Evolutionary conservation across 1,140 invertebrate species (phyloP).

Genomic region (Sipha flava): DNA sequence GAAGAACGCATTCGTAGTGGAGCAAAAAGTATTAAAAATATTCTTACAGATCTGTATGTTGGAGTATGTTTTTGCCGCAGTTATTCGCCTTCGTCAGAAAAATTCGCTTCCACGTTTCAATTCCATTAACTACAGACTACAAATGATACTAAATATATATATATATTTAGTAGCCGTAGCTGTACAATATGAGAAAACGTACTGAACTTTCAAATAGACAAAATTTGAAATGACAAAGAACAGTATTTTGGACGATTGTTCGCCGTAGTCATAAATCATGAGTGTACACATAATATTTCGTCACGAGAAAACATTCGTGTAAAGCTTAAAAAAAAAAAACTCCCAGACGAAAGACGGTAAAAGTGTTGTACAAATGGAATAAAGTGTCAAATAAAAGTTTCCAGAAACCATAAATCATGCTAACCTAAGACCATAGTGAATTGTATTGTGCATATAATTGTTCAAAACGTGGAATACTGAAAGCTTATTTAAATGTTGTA

Average conservation of each 20-base stretch:
- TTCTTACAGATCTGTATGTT: too few relatives aligned
- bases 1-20: too few relatives aligned
- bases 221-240: constrained; percentile 7
- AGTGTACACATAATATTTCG: constrained; percentile 11
- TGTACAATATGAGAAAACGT: background rate
- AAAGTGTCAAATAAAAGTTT: constrained; percentile 25
- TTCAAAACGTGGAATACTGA: background rate
- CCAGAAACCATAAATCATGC: background rate
- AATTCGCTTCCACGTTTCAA: background rate
- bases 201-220: background rate
- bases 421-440: background rate
- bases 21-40: too few relatives aligned
- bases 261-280: constrained; percentile 1
- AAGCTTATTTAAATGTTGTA: background rate
- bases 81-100: background rate
- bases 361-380: constrained; percentile 15
- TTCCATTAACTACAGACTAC: background rate
- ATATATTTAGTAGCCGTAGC: background rate
- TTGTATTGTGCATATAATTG: background rate
- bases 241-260: constrained; percentile 9
- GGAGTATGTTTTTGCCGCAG: background rate
- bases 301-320: background rate
- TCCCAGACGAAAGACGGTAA: background rate
- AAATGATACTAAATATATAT: background rate
- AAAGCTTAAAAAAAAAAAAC: background rate